Base-by-base conservation (phyloP, 2,797 vertebrate genomes). In the Mormyrops attenuatus region DNA sequence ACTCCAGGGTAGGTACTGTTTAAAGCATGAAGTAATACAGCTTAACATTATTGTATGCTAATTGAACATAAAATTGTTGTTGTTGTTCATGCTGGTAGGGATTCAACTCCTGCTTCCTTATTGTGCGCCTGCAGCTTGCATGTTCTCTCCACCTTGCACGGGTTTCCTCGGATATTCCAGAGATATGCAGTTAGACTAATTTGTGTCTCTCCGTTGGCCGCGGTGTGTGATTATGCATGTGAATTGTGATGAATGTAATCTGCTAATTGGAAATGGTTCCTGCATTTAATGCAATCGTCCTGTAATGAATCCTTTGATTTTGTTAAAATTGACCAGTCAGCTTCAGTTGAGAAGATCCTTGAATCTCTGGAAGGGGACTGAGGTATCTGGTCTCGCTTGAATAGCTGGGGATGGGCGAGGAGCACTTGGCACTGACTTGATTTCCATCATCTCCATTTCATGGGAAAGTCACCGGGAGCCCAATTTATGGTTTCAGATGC, bases 1-100 rank as follows among this genome's bases (percentile, higher is more conserved):
- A 34, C 26, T 34, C 1, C 0, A 0, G 7, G 2, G 2, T 3
- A 0, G 5, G 1, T 1, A 0, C 3, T 13, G 0, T 8, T 77
- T 41, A 7, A 20, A 5, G 15, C 5, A n/a, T 44, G 11, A 77
- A 77, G 69, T 41, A 20, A 80, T 44, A 41, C 15, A 41, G 13
- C 13, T 41, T 20, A 80, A 80, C 7, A 15, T 44, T 8, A n/a
- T 80, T 20, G 38, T 80, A 44, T 44, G 11, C 7, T 80, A n/a
- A 41, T 20, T 3, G n/a, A 5, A 44, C 38, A 41, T 80, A 6
- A 17, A 80, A 20, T 41, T 17, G 5, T 20, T 6, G 15, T 20
- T 77, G 4, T 77, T 22, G 26, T 26, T 77, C 11, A 38, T 17
- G 7, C 0, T 0, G 34, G 66, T 8, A 5, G 0, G 66, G 13